phyloP scores from a whole-genome alignment of 1,140 invertebrate species.

The Propsilocerus akamusi region DNA sequence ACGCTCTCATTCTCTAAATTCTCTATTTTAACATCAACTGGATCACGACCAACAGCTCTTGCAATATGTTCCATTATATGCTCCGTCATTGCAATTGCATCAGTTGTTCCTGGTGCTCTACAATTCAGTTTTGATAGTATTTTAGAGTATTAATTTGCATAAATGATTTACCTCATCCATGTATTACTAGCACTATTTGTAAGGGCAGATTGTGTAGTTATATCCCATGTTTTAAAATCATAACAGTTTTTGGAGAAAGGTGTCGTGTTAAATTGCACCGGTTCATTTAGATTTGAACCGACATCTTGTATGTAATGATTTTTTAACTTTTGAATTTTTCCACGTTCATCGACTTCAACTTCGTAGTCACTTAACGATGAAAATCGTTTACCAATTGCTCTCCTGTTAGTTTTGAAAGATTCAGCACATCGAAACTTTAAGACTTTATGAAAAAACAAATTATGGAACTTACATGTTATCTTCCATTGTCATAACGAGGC shows the following conservation, averaged over 20 bases:
- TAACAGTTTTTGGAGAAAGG: slow-evolving; percentile 23
- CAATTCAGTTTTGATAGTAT: too few species aligned
- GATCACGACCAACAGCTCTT: slow-evolving; percentile 3
- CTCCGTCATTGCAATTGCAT: slow-evolving; percentile 23
- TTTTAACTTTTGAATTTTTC: slow-evolving; percentile 27
- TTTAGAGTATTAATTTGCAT: too few species aligned
- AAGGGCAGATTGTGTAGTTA: slow-evolving; percentile 25
- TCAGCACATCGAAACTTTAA: too few species aligned
- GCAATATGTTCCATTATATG: slow-evolving; percentile 7
- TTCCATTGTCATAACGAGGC: slow-evolving; percentile 38
- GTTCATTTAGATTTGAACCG: slow-evolving; percentile 27
- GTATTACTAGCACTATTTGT: slow-evolving; percentile 40
- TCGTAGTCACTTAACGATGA: slow-evolving; percentile 35
- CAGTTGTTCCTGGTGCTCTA: slow-evolving; percentile 22
- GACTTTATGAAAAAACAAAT: too few species aligned
- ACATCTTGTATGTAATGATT: slow-evolving; percentile 24
- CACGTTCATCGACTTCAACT: slow-evolving; percentile 29
- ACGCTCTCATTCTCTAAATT: background rate
- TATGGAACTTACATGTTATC: slow-evolving; percentile 36
- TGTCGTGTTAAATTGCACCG: slow-evolving; percentile 5
- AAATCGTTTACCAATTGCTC: slow-evolving; percentile 35
- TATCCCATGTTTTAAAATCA: slow-evolving; percentile 28
- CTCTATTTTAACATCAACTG: background rate
- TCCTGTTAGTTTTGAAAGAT: too few species aligned
- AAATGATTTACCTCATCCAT: too few species aligned